Evolutionary conservation across 2,888 invertebrate species (phyloP), one percentile per base, ranked within the genome.

Genomic region (Drosophila aldrichi): DNA sequence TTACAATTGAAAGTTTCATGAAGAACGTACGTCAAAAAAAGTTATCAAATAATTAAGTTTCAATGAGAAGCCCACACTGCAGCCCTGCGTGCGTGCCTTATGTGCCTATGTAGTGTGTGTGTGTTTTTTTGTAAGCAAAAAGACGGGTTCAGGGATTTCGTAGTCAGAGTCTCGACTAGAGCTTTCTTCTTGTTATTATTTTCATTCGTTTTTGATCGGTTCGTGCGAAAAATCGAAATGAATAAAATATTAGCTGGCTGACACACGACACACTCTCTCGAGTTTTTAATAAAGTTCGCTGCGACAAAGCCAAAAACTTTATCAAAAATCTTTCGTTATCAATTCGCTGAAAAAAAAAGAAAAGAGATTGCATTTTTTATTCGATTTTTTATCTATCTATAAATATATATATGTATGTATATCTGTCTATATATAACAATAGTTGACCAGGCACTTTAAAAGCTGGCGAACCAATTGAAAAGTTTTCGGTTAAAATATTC

Each of bases 261-360:
- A 79, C 56, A 76, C 52, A 54, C 63, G 64, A 72, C 63, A 65
- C 32, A 34, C 22, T 38, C 62, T 59, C 41, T 18, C 43, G 55
- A 60, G 73, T 67, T 77, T 78, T 78, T 78, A 78, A 78, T 78
- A 80, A 76, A 78, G 77, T 80, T 75, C 72, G n/a, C 43, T 46
- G 40, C 60, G 57, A 65, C 80, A 79, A 71, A 76, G 80, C 66
- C 65, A 68, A 54, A 67, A 54, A 72, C 76, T 76, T 76, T 76
- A 77, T 77, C 72, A 77, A 79, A 49, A 79, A 79, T 77, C 77
- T 77, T 78, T 80, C 36, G 72, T 49, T 71, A 68, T 61, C 80
- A 75, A 68, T 71, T 57, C 75, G 44, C 25, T n/a, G n/a, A n/a
- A n/a, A n/a, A 52, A 48, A 70, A 44, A 25, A 25, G 5, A 51